Evolutionary conservation across 2,113 vertebrate species (phyloP).

Genomic region (Pungitius pungitius): DNA sequence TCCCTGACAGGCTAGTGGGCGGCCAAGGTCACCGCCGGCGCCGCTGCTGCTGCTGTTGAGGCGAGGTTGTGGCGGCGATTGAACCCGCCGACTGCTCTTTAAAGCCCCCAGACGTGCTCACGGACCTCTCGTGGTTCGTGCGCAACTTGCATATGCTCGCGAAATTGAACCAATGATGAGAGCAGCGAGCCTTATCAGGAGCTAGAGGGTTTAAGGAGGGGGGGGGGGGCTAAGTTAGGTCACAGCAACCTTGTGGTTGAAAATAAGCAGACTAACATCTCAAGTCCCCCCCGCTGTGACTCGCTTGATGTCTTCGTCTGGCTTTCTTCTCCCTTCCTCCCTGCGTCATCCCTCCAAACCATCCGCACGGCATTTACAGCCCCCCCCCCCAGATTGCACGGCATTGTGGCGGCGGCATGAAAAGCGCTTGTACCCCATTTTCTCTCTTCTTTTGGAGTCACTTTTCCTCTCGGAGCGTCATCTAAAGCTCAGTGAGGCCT

Average conservation of each 20-base stretch:
- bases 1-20: constrained; percentile 71
- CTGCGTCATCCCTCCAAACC: constrained; percentile 11
- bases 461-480: constrained; percentile 35
- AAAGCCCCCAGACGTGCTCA: no score
- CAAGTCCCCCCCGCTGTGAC: no score
- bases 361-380: not conserved
- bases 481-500: constrained; percentile 32
- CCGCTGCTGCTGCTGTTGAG: constrained; percentile 64
- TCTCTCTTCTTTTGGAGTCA: constrained; percentile 36
- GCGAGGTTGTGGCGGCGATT: constrained; percentile 65
- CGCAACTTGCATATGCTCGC: constrained; percentile 14
- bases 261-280: constrained; percentile 34
- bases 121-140: no score
- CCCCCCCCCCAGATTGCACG: constrained; percentile 42
- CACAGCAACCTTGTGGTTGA: constrained; percentile 57
- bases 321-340: not conserved
- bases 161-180: constrained; percentile 51
- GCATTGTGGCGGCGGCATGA: constrained; percentile 14
- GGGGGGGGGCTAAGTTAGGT: constrained; percentile 42
- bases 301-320: constrained; percentile 22
- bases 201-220: constrained; percentile 37
- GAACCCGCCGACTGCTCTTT: no score
- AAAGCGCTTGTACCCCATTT: constrained; percentile 47
- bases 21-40: constrained; percentile 68
- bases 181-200: constrained; percentile 49